Conservation (phyloP, 2,888 invertebrate species). For the Noctua janthina region DNA sequence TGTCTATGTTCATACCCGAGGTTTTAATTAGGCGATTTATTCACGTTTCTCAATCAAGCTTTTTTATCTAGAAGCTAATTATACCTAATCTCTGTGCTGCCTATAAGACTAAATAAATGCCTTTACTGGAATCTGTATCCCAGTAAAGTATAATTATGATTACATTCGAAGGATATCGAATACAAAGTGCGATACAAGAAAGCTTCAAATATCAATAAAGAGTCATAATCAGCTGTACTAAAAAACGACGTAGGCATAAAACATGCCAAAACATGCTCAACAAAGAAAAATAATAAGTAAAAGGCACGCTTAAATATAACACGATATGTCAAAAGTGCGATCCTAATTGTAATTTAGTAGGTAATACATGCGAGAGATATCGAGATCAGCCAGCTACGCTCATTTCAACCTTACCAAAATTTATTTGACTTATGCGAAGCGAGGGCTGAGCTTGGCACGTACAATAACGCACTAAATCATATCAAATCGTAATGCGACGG, state of each 20-base stretch:
- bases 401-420: slow-evolving; percentile 79
- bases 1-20: slow-evolving; percentile 62
- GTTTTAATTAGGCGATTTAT: slow-evolving; percentile 67
- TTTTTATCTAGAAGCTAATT: slow-evolving; percentile 27
- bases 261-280: slow-evolving; percentile 65
- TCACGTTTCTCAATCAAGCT: slow-evolving; percentile 17
- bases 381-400: slow-evolving; percentile 80
- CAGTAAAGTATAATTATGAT: neutral
- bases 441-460: slow-evolving; percentile 71
- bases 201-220: slow-evolving; percentile 48
- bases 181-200: slow-evolving; percentile 25
- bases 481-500: slow-evolving; percentile 84
- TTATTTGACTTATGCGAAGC: slow-evolving; percentile 79
- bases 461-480: slow-evolving; percentile 88
- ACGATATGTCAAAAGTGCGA: slow-evolving; percentile 76
- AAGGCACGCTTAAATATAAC: slow-evolving; percentile 69
- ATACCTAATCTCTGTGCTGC: neutral
- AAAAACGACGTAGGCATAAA: slow-evolving; percentile 48
- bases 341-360: slow-evolving; percentile 86
- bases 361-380: slow-evolving; percentile 76
- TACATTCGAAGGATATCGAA: neutral
- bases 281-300: slow-evolving; percentile 61
- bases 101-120: neutral
- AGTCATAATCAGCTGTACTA: slow-evolving; percentile 31
- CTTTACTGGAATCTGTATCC: neutral